A percentile compares a stretch with the other conserved stretches of the same genome.
phyloP scores from a whole-genome alignment of 2,797 vertebrate species.

The Acipenser transmontanus region DNA sequence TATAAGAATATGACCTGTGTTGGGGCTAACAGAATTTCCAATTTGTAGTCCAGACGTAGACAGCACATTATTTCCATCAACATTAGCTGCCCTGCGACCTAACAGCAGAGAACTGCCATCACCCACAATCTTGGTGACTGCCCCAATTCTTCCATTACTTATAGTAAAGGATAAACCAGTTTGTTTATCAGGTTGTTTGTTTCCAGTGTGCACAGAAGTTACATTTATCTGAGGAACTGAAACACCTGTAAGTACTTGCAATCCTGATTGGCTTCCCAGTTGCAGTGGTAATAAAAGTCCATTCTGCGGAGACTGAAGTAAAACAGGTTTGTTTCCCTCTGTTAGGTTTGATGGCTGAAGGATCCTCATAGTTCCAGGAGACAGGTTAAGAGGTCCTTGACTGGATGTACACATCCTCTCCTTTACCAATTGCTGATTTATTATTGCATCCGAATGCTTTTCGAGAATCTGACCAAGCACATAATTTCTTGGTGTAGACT shows the following conservation, averaged over 20 bases:
- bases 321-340: conserved; percentile 64
- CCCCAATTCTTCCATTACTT: conserved; percentile 44
- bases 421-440: conserved; percentile 76
- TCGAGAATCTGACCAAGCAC: conserved; percentile 62
- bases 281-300: conserved; percentile 56
- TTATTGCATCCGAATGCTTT: conserved; percentile 74
- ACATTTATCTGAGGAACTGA: conserved; percentile 29
- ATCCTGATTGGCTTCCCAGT: conserved; percentile 48
- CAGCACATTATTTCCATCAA: conserved; percentile 39
- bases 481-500: conserved; percentile 35
- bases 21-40: conserved; percentile 10
- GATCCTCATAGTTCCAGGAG: conserved; percentile 51
- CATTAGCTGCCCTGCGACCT: conserved; percentile 32
- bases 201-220: not conserved
- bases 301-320: conserved; percentile 48
- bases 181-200: conserved; percentile 48
- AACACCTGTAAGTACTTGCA: conserved; percentile 50
- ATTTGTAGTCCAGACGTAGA: conserved; percentile 37
- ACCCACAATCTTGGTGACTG: conserved; percentile 37
- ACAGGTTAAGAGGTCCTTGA: conserved; percentile 39
- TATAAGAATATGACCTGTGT: conserved; percentile 28
- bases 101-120: conserved; percentile 43
- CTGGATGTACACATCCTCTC: conserved; percentile 58
- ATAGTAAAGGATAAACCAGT: conserved; percentile 57
- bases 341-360: conserved; percentile 53